A percentile compares a stretch with the other conserved stretches of the same genome.
Evolutionary conservation across 2,113 vertebrate species (phyloP).

Genomic region (Prochilodus magdalenae): DNA sequence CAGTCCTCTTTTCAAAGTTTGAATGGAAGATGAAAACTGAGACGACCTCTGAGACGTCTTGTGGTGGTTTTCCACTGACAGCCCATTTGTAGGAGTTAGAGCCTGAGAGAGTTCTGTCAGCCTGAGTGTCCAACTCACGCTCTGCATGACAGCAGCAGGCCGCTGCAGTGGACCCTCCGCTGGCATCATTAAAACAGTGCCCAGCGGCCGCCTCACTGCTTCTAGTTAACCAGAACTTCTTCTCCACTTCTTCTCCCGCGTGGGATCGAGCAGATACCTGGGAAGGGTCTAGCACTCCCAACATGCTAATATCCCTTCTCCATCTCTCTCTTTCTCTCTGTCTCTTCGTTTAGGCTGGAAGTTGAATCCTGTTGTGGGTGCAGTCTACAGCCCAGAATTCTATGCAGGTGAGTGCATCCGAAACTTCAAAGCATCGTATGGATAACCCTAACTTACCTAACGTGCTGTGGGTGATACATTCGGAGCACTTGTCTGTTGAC

Average conservation of each 20-base stretch:
- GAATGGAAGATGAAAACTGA: conserved; percentile 64
- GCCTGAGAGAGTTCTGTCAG: conserved; percentile 67
- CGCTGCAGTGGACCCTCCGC: background rate
- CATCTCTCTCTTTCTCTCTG: conserved; percentile 29
- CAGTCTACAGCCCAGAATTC: conserved; percentile 98
- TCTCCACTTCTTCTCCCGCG: conserved; percentile 7
- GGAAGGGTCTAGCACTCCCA: background rate
- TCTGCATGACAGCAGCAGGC: background rate
- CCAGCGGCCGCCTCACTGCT: conserved; percentile 14
- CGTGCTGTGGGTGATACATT: too few species aligned
- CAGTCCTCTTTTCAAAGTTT: conserved; percentile 4
- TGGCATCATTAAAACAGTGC: background rate
- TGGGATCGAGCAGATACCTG: conserved; percentile 17
- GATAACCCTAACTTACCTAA: background rate
- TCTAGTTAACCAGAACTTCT: conserved; percentile 38
- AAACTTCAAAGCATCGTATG: background rate
- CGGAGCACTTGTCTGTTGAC: too few species aligned
- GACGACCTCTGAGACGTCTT: conserved; percentile 67
- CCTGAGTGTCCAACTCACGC: background rate
- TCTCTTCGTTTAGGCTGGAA: conserved; percentile 89
- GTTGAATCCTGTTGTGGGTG: conserved; percentile 98
- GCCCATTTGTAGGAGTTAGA: conserved; percentile 65
- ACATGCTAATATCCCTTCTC: conserved; percentile 14
- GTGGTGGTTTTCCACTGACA: conserved; percentile 67
- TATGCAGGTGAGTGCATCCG: conserved; percentile 89